These are phyloP conservation scores for Corythornis vintsioides DNA, from an alignment of 2,113 vertebrate species.

Conservation along the genomic window DNA sequence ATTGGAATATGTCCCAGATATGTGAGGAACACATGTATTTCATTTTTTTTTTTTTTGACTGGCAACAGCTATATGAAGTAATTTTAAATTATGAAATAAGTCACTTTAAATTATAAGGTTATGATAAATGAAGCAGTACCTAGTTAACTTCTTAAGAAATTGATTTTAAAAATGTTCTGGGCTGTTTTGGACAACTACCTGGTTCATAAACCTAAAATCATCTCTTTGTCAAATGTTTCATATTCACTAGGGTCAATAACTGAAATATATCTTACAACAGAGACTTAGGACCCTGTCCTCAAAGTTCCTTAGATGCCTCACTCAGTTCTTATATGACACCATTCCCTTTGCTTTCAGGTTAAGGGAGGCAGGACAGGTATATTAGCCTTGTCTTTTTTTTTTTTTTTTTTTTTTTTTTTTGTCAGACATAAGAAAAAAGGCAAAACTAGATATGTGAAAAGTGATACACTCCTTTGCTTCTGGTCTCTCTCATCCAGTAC, in stretches of 20 bases:
- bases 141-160: background rate
- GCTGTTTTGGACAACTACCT: background rate
- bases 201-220: background rate
- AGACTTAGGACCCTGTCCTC: background rate
- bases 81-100: background rate
- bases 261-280: background rate
- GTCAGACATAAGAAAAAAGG: background rate
- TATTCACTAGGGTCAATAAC: background rate
- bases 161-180: background rate
- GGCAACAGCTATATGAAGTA: background rate
- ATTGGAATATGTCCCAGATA: background rate
- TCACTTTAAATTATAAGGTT: background rate
- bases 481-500: background rate
- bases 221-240: background rate
- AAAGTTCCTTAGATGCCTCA: background rate
- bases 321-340: background rate
- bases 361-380: background rate
- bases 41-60: background rate
- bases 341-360: background rate
- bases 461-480: background rate
- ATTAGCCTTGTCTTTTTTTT: background rate
- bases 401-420: background rate
- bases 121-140: background rate
- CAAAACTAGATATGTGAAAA: background rate
- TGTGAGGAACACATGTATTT: background rate